Conservation (phyloP, 2,797 vertebrate species). For the Eptatretus atami region DNA sequence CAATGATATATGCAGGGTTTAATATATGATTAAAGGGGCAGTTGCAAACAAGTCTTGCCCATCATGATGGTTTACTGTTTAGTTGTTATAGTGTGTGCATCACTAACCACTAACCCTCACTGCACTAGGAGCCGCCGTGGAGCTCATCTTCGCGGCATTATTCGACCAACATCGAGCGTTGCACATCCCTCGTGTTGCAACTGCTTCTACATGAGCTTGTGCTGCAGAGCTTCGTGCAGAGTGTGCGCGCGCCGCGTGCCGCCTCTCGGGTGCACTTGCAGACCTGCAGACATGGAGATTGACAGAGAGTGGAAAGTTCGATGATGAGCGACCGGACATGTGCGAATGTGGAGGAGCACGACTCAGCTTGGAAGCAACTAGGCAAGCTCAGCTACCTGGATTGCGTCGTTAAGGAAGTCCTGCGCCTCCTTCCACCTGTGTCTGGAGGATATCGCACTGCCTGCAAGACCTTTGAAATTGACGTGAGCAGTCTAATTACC, state of each 20-base stretch:
- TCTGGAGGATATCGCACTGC: slow-evolving; percentile 70
- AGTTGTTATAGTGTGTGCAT: no score
- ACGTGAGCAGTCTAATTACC: slow-evolving; percentile 28
- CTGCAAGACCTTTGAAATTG: slow-evolving; percentile 66
- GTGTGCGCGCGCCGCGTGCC: slow-evolving; percentile 26
- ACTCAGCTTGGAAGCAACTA: slow-evolving; percentile 38
- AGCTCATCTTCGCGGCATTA: slow-evolving; percentile 86
- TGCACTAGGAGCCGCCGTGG: slow-evolving; percentile 60
- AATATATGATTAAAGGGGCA: no score
- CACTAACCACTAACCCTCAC: slow-evolving; percentile 8
- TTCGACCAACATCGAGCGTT: slow-evolving; percentile 74
- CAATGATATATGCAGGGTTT: no score
- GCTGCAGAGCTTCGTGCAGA: slow-evolving; percentile 26
- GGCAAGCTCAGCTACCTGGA: slow-evolving; percentile 39
- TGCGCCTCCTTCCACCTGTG: slow-evolving; percentile 59
- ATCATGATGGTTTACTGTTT: no score
- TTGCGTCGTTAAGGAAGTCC: slow-evolving; percentile 66
- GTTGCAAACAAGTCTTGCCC: no score
- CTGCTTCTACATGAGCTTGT: slow-evolving; percentile 39
- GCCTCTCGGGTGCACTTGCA: slow-evolving; percentile 10
- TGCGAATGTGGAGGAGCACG: rapidly evolving
- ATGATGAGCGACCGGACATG: not conserved
- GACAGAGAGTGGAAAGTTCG: not conserved
- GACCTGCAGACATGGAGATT: not conserved
- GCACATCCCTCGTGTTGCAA: slow-evolving; percentile 58